These are phyloP conservation scores for Drosophila aff. DNA, from an alignment of 1,140 invertebrate species.

Conservation along the genomic window DNA sequence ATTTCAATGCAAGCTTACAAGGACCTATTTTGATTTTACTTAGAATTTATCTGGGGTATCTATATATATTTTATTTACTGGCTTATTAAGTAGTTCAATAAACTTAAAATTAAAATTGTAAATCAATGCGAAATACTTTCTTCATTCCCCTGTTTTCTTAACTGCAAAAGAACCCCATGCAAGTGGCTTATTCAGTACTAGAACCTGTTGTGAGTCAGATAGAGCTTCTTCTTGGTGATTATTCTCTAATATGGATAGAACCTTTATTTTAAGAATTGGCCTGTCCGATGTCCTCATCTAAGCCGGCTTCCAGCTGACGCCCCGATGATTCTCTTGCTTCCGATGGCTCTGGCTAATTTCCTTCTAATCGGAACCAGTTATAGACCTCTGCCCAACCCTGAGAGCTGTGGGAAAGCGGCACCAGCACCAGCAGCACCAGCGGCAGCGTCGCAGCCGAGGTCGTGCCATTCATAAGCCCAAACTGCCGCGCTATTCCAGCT, in stretches of 20 bases:
- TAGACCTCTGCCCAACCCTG: slow-evolving; percentile 34
- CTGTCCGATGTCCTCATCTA: slow-evolving; percentile 16
- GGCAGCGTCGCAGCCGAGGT: slow-evolving; percentile 19
- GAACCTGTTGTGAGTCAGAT: slow-evolving; percentile 6
- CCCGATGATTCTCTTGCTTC: slow-evolving; percentile 7
- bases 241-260: slow-evolving; percentile 1
- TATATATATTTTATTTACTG: neutral
- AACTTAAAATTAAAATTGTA: neutral
- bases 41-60: neutral
- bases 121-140: neutral
- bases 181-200: neutral
- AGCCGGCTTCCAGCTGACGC: neutral
- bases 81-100: neutral
- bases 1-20: neutral
- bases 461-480: slow-evolving; percentile 61
- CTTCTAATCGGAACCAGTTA: slow-evolving; percentile 50
- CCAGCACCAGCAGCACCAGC: slow-evolving; percentile 6
- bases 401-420: slow-evolving; percentile 21
- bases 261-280: slow-evolving; percentile 22
- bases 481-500: slow-evolving; percentile 30
- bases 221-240: slow-evolving; percentile 2
- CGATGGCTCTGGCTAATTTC: slow-evolving; percentile 37
- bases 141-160: neutral
- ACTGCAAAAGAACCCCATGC: neutral
- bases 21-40: neutral